Conservation (phyloP, 2,797 vertebrate genomes). For the Poecile montanus region DNA sequence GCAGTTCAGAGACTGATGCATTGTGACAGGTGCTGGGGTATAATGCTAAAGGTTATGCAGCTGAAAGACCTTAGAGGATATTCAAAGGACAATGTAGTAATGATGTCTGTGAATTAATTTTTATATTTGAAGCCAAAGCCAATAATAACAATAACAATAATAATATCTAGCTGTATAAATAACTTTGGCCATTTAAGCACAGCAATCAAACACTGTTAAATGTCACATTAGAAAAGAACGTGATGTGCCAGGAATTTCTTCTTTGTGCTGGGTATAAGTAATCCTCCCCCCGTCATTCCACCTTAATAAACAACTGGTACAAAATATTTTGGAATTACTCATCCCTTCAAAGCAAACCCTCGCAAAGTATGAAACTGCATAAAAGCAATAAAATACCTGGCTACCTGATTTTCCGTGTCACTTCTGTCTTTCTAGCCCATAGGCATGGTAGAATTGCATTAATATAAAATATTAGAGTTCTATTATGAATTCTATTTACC, state of each 20-base stretch:
- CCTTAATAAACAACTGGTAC: not conserved
- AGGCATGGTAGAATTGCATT: not conserved
- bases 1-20: not conserved
- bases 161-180: not conserved
- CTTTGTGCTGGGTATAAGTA: not conserved
- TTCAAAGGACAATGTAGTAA: not conserved
- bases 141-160: not conserved
- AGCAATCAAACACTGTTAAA: not conserved
- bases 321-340: not conserved
- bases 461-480: not conserved
- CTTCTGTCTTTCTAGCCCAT: not conserved
- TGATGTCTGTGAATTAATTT: not conserved
- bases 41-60: not conserved
- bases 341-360: not conserved
- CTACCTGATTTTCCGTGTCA: not conserved
- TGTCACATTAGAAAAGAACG: not conserved
- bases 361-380: not conserved
- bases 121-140: not conserved
- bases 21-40: not conserved
- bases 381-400: not conserved
- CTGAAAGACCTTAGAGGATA: not conserved
- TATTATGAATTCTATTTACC: not conserved
- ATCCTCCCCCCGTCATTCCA: rapidly evolving
- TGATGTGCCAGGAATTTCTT: not conserved
- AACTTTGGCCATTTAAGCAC: not conserved